Percentiles rank a stretch among this genome's conserved stretches.
These are phyloP conservation scores for Lacerta agilis DNA, from an alignment of 2,797 vertebrate species.

Conservation along the genomic window DNA sequence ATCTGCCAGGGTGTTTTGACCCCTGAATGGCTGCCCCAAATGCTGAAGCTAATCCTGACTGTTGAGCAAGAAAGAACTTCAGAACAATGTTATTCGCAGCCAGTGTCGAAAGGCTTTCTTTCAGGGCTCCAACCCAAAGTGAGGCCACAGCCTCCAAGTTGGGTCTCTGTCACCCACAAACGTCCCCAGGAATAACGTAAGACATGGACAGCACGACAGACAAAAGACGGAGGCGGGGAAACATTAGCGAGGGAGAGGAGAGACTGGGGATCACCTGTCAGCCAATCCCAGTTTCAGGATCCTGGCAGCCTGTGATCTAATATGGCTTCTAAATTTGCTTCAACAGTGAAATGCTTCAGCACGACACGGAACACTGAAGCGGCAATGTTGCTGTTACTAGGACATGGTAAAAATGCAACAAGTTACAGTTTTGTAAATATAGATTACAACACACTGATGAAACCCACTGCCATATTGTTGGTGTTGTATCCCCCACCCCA, in stretches of 20 bases:
- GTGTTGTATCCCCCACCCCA: slow-evolving; percentile 38
- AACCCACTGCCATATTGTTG: slow-evolving; percentile 40
- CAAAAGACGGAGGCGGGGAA: neutral
- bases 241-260: slow-evolving; percentile 11
- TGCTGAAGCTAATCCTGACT: neutral
- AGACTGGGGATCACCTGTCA: slow-evolving; percentile 54
- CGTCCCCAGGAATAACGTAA: slow-evolving; percentile 2
- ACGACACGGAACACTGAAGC: slow-evolving; percentile 67
- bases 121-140: neutral
- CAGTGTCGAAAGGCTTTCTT: neutral
- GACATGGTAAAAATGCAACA: slow-evolving; percentile 39
- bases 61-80: neutral
- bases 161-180: neutral
- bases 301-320: slow-evolving; percentile 63
- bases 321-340: slow-evolving; percentile 83
- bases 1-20: neutral
- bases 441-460: slow-evolving; percentile 55
- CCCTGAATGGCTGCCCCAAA: neutral
- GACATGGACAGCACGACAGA: neutral
- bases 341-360: slow-evolving; percentile 56
- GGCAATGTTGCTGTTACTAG: slow-evolving; percentile 52
- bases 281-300: slow-evolving; percentile 37
- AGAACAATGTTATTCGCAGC: neutral
- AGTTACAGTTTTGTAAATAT: slow-evolving; percentile 41
- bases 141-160: fast-evolving